phyloP scores from a whole-genome alignment of 2,888 invertebrate species.

The Papilio elwesi region DNA sequence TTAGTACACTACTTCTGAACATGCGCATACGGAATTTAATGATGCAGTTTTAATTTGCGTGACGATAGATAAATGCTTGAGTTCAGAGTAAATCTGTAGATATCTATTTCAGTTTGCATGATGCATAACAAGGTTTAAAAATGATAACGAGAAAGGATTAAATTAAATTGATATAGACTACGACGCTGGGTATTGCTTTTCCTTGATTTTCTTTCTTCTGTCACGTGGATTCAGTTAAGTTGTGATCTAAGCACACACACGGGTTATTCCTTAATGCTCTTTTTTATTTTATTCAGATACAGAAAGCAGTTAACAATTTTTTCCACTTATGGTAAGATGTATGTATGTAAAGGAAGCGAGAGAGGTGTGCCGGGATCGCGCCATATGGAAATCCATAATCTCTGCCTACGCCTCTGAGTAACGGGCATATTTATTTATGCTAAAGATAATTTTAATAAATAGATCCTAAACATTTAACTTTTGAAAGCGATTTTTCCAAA shows the following conservation, averaged over 20 bases:
- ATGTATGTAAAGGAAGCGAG: too few species aligned
- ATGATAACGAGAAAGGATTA: not conserved
- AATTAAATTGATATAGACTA: not conserved
- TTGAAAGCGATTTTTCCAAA: too few species aligned
- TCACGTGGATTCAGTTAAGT: not conserved
- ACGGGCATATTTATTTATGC: too few species aligned
- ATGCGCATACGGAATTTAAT: not conserved
- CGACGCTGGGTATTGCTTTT: too few species aligned
- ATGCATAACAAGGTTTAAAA: not conserved
- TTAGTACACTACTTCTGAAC: slow-evolving; percentile 38
- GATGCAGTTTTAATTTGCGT: not conserved
- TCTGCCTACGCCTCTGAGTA: too few species aligned
- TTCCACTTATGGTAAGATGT: too few species aligned
- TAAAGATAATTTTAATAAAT: too few species aligned
- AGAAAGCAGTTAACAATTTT: too few species aligned
- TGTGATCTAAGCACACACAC: not conserved
- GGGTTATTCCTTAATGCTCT: not conserved
- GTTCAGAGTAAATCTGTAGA: not conserved
- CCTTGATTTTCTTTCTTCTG: too few species aligned
- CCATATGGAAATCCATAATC: too few species aligned
- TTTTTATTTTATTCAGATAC: not conserved
- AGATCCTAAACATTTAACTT: too few species aligned
- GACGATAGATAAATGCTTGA: not conserved
- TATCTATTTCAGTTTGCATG: not conserved
- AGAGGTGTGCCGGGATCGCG: too few species aligned